Conservation (phyloP, 2,113 vertebrate genomes). For the Carassius auratus region DNA sequence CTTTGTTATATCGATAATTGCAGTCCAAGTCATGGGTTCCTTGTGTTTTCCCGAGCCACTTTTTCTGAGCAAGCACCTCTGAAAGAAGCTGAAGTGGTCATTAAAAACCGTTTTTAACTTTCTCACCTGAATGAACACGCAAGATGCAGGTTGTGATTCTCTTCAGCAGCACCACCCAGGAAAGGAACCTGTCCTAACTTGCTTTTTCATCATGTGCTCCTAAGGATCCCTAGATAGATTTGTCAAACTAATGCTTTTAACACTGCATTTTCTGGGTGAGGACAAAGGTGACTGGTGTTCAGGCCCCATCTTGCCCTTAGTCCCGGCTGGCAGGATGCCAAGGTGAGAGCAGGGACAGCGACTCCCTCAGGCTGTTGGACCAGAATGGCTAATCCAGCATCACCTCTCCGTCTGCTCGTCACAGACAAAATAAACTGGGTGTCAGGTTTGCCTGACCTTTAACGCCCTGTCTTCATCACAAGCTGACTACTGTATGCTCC, state of each 20-base stretch:
- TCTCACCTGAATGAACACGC: not conserved
- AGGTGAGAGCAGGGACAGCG: not conserved
- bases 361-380: not conserved
- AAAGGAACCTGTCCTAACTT: conserved; percentile 20
- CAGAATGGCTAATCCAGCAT: not conserved
- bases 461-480: not conserved
- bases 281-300: conserved; percentile 4
- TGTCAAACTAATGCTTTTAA: conserved; percentile 28
- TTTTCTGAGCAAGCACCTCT: not conserved
- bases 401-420: conserved; percentile 9
- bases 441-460: conserved; percentile 6
- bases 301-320: not conserved
- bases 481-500: not conserved
- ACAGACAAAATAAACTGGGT: conserved; percentile 9
- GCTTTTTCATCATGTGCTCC: not conserved
- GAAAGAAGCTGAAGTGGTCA: not conserved
- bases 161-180: conserved; percentile 3
- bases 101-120: not conserved
- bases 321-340: conserved; percentile 4
- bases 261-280: not conserved
- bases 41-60: not conserved
- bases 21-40: conserved; percentile 1
- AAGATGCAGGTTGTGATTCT: conserved; percentile 3
- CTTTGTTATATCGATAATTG: not conserved
- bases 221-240: conserved; percentile 23